Evolutionary conservation across 2,888 invertebrate genomes (phyloP).

Genomic region (Hartigia nigra): DNA sequence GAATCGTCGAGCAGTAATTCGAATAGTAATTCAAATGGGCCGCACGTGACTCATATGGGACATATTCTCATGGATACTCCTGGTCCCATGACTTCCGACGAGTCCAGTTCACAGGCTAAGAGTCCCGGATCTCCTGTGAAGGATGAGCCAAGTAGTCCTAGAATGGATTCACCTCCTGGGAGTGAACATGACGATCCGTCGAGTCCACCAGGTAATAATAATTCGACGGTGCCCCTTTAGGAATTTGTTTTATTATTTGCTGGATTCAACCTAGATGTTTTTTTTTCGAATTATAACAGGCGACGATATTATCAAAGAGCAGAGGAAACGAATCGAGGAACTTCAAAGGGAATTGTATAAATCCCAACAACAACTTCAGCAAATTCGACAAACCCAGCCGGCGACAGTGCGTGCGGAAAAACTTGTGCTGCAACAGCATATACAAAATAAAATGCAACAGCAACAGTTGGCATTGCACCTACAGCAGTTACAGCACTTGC

Average conservation of each 20-base stretch:
- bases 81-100: constrained; percentile 58
- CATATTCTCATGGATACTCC: constrained; percentile 66
- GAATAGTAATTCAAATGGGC: constrained; percentile 56
- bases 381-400: constrained; percentile 73
- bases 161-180: constrained; percentile 59
- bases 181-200: constrained; percentile 67
- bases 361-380: constrained; percentile 81
- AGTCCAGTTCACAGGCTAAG: constrained; percentile 58
- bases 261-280: neutral
- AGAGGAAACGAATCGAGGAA: constrained; percentile 88
- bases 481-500: constrained; percentile 74
- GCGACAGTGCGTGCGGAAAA: constrained; percentile 69
- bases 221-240: neutral
- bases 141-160: constrained; percentile 60
- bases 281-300: constrained; percentile 52
- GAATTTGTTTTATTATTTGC: constrained; percentile 13
- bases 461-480: constrained; percentile 70
- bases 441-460: constrained; percentile 79
- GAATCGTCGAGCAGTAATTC: constrained; percentile 57
- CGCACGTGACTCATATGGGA: constrained; percentile 63
- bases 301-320: constrained; percentile 85
- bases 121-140: constrained; percentile 58
- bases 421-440: constrained; percentile 72
- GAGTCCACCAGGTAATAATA: constrained; percentile 66
- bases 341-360: constrained; percentile 84